These are phyloP conservation scores for silkworm (Bombyx mori) DNA, from an alignment of 1,140 invertebrate species.

Conservation along the genomic window DNA sequence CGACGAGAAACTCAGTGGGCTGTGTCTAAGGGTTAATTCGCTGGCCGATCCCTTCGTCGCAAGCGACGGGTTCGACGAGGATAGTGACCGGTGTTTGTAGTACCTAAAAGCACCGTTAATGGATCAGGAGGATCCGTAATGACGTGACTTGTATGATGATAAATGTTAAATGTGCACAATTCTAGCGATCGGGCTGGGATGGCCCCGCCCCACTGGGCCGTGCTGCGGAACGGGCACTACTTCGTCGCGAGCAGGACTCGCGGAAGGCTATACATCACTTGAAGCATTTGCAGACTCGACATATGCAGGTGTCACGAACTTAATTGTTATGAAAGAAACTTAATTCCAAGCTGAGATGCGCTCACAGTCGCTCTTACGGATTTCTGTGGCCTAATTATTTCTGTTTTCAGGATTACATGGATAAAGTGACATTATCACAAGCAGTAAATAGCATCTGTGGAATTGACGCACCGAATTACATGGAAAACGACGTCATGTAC, in stretches of 20 bases:
- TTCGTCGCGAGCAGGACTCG: conserved; percentile 55
- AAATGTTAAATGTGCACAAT: no score
- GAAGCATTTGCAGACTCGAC: conserved; percentile 50
- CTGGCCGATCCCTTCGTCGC: no score
- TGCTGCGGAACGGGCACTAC: conserved; percentile 46
- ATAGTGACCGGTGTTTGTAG: no score
- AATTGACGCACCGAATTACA: conserved; percentile 42
- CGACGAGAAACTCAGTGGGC: no score
- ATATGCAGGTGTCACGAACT: conserved; percentile 44
- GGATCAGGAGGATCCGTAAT: no score
- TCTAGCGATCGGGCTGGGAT: conserved; percentile 47
- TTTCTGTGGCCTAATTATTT: neutral
- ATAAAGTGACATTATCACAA: conserved; percentile 53
- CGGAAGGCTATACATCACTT: conserved; percentile 58
- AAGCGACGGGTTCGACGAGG: no score
- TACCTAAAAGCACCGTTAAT: no score
- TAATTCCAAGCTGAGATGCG: neutral
- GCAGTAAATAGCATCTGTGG: conserved; percentile 62
- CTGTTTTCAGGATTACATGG: conserved; percentile 54
- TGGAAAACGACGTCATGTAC: conserved; percentile 56
- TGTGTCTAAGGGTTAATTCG: no score
- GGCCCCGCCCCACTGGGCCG: conserved; percentile 31
- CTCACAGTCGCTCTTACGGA: neutral
- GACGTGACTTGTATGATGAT: no score
- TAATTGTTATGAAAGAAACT: neutral